phyloP scores from a whole-genome alignment of 2,113 vertebrate genomes.

The Leptocoma aspasia region DNA sequence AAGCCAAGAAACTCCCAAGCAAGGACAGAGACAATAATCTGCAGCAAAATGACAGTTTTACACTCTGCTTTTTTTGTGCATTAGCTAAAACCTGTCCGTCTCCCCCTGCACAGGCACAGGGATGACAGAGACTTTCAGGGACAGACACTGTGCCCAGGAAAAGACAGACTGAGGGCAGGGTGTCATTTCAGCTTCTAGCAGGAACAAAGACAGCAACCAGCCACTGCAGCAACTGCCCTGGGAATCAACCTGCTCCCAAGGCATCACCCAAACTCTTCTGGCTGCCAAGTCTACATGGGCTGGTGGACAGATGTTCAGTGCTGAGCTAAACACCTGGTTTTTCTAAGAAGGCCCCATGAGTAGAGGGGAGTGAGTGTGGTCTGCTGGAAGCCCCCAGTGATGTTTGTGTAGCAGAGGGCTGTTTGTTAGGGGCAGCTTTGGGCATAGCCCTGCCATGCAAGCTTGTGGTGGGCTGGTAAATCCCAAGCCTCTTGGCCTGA shows the following conservation, averaged over 20 bases:
- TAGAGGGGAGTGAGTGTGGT: fast-evolving
- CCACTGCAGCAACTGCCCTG: fast-evolving
- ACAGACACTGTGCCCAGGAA: background rate
- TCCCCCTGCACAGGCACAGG: fast-evolving
- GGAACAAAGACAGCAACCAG: background rate
- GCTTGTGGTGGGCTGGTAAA: background rate
- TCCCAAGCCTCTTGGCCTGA: background rate
- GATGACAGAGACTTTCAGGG: background rate
- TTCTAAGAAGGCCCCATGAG: background rate
- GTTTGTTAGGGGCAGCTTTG: background rate
- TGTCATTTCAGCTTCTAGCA: background rate
- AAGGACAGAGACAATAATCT: background rate
- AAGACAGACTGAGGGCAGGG: background rate
- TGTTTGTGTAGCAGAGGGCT: background rate
- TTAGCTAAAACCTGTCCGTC: background rate
- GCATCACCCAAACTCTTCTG: background rate
- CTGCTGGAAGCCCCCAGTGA: background rate
- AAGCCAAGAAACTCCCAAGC: background rate
- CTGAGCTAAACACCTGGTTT: background rate
- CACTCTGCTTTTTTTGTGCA: background rate
- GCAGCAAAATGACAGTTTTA: background rate
- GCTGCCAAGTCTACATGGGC: fast-evolving
- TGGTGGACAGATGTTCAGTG: background rate
- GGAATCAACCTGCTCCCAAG: background rate
- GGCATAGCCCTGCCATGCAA: background rate